Conservation (phyloP, 2,797 vertebrate genomes). For the Threskiornis aethiopicus region DNA sequence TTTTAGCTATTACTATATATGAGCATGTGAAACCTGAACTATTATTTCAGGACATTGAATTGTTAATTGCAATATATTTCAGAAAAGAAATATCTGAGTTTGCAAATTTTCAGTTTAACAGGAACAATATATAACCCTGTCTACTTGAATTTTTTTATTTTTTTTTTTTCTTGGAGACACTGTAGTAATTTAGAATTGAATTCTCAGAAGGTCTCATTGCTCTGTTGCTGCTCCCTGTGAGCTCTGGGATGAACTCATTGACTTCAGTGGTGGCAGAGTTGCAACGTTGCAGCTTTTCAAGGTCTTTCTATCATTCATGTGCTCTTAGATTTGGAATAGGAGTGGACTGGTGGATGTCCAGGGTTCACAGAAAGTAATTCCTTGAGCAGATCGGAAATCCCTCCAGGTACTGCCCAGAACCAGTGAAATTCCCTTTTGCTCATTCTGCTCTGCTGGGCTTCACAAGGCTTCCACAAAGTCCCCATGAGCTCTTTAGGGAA, state of each 20-base stretch:
- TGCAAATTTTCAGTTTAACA: not conserved
- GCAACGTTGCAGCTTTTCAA: not conserved
- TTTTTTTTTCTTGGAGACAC: not conserved
- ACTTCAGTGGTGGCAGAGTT: not conserved
- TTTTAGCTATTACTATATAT: not conserved
- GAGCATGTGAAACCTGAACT: not conserved
- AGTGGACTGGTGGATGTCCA: not conserved
- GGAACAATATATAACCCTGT: not conserved
- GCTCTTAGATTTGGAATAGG: not conserved
- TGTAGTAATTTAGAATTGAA: not conserved
- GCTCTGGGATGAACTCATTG: not conserved
- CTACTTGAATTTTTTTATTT: not conserved
- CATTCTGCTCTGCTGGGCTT: not conserved
- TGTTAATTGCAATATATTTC: not conserved
- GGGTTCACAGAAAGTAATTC: not conserved
- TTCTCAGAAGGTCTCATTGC: not conserved
- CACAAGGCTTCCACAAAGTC: not conserved
- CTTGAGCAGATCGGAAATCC: not conserved
- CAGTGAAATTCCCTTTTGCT: not conserved
- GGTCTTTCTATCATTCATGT: not conserved
- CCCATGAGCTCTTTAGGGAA: not conserved
- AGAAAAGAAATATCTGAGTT: not conserved
- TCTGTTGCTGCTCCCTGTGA: not conserved
- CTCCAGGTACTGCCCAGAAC: not conserved
- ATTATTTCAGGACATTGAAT: not conserved